Conservation (phyloP, 2,797 vertebrate genomes). For the Anisognathus igniventris region DNA sequence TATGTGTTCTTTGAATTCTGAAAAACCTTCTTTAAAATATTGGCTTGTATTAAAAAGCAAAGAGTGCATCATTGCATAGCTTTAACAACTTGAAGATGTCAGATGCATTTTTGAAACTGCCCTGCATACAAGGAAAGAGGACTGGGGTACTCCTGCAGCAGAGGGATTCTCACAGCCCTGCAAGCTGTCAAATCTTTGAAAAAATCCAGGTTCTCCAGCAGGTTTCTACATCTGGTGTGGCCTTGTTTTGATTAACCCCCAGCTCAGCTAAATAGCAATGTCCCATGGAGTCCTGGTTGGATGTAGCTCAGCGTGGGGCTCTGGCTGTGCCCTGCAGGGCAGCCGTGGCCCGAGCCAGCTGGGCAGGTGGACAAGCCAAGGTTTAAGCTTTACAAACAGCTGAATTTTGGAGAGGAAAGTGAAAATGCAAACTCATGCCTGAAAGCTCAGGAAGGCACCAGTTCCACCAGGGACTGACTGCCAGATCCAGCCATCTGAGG, state of each 20-base stretch:
- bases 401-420: not conserved
- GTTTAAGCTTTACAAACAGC: not conserved
- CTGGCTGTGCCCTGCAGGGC: not conserved
- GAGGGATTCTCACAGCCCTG: not conserved
- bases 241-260: not conserved
- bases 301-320: not conserved
- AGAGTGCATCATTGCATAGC: not conserved
- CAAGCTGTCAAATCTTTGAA: slow-evolving; percentile 13
- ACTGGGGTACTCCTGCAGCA: not conserved
- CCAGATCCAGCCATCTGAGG: not conserved
- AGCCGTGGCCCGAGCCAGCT: not conserved
- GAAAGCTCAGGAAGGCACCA: not conserved
- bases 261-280: not conserved
- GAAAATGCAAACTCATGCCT: not conserved
- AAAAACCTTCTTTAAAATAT: not conserved
- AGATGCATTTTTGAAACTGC: not conserved
- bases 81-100: not conserved
- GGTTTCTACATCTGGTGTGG: not conserved
- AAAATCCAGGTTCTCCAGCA: not conserved
- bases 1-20: not conserved
- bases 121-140: not conserved
- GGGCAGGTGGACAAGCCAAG: not conserved
- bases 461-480: not conserved
- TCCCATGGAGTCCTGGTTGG: not conserved
- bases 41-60: not conserved